Conservation (phyloP, 2,797 vertebrate species). For the Acanthis flammea region DNA sequence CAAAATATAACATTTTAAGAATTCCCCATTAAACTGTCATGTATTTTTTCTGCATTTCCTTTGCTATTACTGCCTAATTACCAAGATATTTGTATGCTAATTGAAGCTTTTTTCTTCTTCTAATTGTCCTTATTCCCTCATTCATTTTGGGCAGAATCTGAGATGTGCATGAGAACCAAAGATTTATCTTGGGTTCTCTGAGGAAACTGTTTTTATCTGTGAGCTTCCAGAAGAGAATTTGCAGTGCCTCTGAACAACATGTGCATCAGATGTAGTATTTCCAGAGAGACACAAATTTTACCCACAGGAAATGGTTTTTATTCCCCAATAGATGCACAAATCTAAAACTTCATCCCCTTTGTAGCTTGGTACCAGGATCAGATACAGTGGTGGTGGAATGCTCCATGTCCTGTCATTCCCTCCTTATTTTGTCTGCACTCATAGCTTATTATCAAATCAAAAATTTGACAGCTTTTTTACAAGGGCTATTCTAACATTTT, state of each 20-base stretch:
- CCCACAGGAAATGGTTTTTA: not conserved
- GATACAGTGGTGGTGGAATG: not conserved
- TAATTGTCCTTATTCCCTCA: not conserved
- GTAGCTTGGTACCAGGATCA: not conserved
- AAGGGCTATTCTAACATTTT: not conserved
- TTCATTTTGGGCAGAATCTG: not conserved
- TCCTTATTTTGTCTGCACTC: not conserved
- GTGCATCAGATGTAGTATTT: not conserved
- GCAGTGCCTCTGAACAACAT: not conserved
- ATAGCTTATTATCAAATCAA: not conserved
- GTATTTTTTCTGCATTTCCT: slow-evolving; percentile 17
- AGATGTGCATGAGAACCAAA: not conserved
- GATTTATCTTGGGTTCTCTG: not conserved
- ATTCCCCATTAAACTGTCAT: slow-evolving; percentile 35
- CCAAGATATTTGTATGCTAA: slow-evolving; percentile 42
- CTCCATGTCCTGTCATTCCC: not conserved
- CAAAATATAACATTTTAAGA: slow-evolving; percentile 35
- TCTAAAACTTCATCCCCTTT: not conserved
- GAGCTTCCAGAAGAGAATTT: not conserved
- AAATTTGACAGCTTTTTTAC: not conserved
- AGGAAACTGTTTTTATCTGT: not conserved
- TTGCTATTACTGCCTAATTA: slow-evolving; percentile 42
- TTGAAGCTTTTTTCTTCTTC: not conserved
- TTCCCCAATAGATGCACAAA: not conserved
- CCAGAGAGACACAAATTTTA: not conserved